Evolutionary conservation across 1,140 invertebrate genomes (phyloP).

Genomic region (Thalassaphorura encarpata): DNA sequence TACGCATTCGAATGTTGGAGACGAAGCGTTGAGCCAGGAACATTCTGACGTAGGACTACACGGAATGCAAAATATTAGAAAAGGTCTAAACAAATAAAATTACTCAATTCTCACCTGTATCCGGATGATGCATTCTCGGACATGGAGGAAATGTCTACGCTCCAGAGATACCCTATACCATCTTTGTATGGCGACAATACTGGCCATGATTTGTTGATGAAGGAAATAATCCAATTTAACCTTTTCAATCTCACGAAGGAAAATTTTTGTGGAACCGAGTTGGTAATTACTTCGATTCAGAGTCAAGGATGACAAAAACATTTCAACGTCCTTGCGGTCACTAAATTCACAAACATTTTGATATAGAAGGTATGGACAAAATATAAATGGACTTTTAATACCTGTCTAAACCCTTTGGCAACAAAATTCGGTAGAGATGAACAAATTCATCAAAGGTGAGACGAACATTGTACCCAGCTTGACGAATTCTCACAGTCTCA

Average conservation of each 20-base stretch:
- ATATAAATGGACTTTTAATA: slow-evolving; percentile 23
- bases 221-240: slow-evolving; percentile 79
- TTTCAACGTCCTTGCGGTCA: slow-evolving; percentile 64
- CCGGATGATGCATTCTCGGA: slow-evolving; percentile 59
- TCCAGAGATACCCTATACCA: slow-evolving; percentile 80
- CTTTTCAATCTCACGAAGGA: slow-evolving; percentile 88
- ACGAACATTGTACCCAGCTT: slow-evolving; percentile 89
- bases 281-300: slow-evolving; percentile 84
- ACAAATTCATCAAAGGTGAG: slow-evolving; percentile 90
- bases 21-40: slow-evolving; percentile 40
- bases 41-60: slow-evolving; percentile 54
- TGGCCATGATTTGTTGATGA: slow-evolving; percentile 86
- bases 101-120: slow-evolving; percentile 52
- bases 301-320: slow-evolving; percentile 67
- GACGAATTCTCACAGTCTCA: slow-evolving; percentile 87
- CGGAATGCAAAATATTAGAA: slow-evolving; percentile 4
- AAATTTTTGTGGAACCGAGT: slow-evolving; percentile 80
- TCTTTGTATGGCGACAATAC: slow-evolving; percentile 81
- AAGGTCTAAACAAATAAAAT: neutral
- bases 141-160: slow-evolving; percentile 59
- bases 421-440: slow-evolving; percentile 76
- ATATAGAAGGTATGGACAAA: no score
- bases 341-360: slow-evolving; percentile 36
- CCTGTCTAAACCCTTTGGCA: slow-evolving; percentile 72
- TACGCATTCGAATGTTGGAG: slow-evolving; percentile 37